These are phyloP conservation scores for Sesia apiformis DNA, from an alignment of 2,888 invertebrate genomes.

Conservation along the genomic window DNA sequence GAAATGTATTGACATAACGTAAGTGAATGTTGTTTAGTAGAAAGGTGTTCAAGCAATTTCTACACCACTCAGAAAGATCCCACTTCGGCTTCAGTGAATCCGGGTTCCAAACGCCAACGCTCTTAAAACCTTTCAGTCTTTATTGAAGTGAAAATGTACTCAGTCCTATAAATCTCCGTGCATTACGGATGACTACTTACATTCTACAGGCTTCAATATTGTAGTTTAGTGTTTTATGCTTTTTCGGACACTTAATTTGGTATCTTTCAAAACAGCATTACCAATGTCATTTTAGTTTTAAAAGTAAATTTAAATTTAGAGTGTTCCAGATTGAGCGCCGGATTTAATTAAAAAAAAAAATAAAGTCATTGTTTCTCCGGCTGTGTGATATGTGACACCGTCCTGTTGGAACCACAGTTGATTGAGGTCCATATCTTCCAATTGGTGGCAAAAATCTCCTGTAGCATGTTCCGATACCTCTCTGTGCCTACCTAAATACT, in stretches of 20 bases:
- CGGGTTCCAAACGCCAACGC: conserved; percentile 4
- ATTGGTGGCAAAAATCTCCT: no score
- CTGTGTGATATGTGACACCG: no score
- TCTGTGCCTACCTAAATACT: no score
- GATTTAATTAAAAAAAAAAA: no score
- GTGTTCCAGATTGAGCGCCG: no score
- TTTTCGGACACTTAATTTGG: not conserved
- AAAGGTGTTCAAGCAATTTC: not conserved
- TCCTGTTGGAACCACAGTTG: no score
- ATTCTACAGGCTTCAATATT: conserved; percentile 11
- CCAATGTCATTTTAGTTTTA: no score
- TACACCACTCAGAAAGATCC: conserved; percentile 2
- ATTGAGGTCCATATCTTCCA: no score
- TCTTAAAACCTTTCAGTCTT: conserved; percentile 14
- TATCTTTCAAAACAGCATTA: not conserved
- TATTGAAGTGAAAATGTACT: conserved; percentile 13
- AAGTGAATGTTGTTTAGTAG: not conserved
- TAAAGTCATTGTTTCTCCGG: no score
- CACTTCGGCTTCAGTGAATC: conserved; percentile 1
- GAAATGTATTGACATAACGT: not conserved
- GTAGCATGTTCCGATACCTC: no score
- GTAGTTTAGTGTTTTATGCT: not conserved
- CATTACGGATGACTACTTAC: conserved; percentile 15
- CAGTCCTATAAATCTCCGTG: conserved; percentile 16
- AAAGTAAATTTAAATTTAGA: no score